phyloP scores from a whole-genome alignment of 2,888 invertebrate species.

The Netelia virgata region DNA sequence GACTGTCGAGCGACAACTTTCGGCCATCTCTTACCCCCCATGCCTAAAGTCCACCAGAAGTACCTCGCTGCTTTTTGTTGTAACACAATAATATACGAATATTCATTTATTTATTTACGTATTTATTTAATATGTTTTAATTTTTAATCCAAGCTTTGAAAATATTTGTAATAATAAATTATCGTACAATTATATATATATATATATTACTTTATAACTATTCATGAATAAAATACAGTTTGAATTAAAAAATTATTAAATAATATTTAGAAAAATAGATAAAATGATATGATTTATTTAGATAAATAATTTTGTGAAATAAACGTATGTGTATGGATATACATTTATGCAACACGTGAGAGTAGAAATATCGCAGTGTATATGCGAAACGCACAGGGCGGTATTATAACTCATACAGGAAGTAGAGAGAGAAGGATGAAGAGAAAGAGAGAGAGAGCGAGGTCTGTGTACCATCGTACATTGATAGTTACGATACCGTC shows the following conservation, averaged over 20 bases:
- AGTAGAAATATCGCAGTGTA: neutral
- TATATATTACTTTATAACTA: too few species aligned
- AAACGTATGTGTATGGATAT: too few species aligned
- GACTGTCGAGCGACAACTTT: conserved; percentile 49
- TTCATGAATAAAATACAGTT: too few species aligned
- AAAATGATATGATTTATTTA: too few species aligned
- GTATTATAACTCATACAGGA: conserved; percentile 18
- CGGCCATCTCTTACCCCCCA: conserved; percentile 51
- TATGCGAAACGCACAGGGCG: neutral
- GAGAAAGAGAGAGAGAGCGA: neutral
- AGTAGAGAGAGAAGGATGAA: neutral
- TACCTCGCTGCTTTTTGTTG: conserved; percentile 42
- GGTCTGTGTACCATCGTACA: conserved; percentile 12
- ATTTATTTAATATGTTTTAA: neutral
- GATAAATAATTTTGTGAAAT: too few species aligned
- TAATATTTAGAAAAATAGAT: too few species aligned
- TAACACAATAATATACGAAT: neutral
- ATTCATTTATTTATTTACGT: neutral
- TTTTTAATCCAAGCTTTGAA: neutral
- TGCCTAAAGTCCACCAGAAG: conserved; percentile 43
- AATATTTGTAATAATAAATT: too few species aligned
- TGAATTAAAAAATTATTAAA: too few species aligned
- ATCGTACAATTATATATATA: too few species aligned
- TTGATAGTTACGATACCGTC: conserved; percentile 48
- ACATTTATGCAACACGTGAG: too few species aligned